These are phyloP conservation scores for Oplegnathus fasciatus DNA, from an alignment of 2,113 vertebrate species.

Conservation along the genomic window DNA sequence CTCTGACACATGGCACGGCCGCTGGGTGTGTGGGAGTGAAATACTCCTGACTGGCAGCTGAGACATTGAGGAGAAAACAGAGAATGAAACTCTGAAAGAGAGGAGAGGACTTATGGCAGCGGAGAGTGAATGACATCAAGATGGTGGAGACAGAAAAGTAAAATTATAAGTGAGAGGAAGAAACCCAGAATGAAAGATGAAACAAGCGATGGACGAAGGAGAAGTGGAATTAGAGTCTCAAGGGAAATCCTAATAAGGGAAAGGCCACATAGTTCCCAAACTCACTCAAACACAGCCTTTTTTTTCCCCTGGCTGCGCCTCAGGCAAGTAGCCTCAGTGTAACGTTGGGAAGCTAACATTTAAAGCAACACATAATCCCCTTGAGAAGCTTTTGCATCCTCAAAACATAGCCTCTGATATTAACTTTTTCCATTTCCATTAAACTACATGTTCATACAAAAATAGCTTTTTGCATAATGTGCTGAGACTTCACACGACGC, in stretches of 20 bases:
- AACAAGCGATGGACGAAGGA: conserved; percentile 28
- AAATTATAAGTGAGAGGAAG: conserved; percentile 19
- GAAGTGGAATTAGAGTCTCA: conserved; percentile 51
- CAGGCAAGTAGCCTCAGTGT: conserved; percentile 44
- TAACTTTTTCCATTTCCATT: conserved; percentile 52
- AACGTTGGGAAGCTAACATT: conserved; percentile 62
- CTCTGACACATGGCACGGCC: conserved; percentile 46
- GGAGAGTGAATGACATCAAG: conserved; percentile 13
- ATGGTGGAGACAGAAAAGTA: conserved; percentile 19
- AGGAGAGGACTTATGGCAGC: neutral
- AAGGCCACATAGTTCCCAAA: conserved; percentile 79
- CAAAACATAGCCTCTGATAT: conserved; percentile 50
- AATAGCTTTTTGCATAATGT: conserved; percentile 7
- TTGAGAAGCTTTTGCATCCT: conserved; percentile 51
- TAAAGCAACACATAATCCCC: conserved; percentile 57
- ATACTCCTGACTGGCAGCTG: conserved; percentile 16
- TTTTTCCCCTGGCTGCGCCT: conserved; percentile 67
- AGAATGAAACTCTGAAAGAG: neutral
- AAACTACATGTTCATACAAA: conserved; percentile 19
- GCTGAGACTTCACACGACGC: conserved; percentile 41
- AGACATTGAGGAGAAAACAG: conserved; percentile 20
- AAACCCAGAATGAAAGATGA: conserved; percentile 26
- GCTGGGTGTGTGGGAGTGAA: conserved; percentile 47
- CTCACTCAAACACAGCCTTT: conserved; percentile 31
- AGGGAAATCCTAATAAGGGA: conserved; percentile 66